Conservation (phyloP, 2,113 vertebrate genomes). For the Indri indri region DNA sequence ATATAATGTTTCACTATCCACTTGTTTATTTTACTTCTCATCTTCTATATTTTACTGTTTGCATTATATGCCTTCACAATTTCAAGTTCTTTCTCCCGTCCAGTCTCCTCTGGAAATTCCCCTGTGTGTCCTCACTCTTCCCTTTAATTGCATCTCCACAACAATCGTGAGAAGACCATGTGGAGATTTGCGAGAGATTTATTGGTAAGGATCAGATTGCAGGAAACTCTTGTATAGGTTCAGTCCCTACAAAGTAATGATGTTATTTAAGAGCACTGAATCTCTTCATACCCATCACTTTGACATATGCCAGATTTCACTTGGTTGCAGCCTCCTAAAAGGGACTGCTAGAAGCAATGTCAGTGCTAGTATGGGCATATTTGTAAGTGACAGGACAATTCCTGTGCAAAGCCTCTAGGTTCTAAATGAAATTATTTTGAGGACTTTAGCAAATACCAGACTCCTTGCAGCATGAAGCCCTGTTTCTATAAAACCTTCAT, state of each 20-base stretch:
- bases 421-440: slow-evolving; percentile 59
- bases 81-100: neutral
- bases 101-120: neutral
- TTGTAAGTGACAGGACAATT: slow-evolving; percentile 55
- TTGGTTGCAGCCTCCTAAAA: neutral
- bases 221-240: neutral
- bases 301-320: neutral
- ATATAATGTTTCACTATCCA: neutral
- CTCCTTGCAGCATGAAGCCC: neutral
- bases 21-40: neutral
- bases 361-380: neutral
- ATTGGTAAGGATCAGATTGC: neutral
- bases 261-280: slow-evolving; percentile 27
- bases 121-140: neutral
- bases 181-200: slow-evolving; percentile 30
- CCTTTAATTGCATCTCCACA: neutral
- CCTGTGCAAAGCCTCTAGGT: slow-evolving; percentile 41
- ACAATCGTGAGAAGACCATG: neutral
- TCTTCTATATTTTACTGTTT: neutral
- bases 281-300: slow-evolving; percentile 5
- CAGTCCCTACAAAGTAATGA: slow-evolving; percentile 34
- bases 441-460: slow-evolving; percentile 49
- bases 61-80: neutral
- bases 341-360: slow-evolving; percentile 31
- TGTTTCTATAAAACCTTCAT: neutral